Base-by-base conservation (phyloP, 2,113 vertebrate species). In the Rousettus leschenaultii region DNA sequence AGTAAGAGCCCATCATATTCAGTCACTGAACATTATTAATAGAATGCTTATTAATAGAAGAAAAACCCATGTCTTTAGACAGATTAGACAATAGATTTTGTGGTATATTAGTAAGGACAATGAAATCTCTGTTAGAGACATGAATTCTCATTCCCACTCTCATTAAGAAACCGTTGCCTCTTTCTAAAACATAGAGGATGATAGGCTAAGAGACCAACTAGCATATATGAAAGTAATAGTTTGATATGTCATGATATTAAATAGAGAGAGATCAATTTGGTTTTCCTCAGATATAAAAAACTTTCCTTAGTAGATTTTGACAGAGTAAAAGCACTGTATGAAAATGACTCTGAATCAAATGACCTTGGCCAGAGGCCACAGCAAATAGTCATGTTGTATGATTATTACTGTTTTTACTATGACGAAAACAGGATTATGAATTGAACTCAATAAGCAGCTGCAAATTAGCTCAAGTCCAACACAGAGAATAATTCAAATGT, bases 41-140 rank as follows among this genome's bases (percentile, higher is more conserved):
- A 86, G 63, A 87, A 95, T 33, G 6, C 15, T 48, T 97, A 96
- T 86, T 96, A 71, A 74, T 45, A 96, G 86, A 89, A 26, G 45
- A 87, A 40, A 35, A 89, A 40, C 24, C 12, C 21, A 40, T n/a
- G 38, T 61, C 66, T 91, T 89, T 77, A 89, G 43, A 86, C 13
- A 84, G 45, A 95, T 48, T 59, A 80, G 61, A 75, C 9, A 48
- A n/a, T 45, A 38, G 33, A 28, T 55, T 53, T 26, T 40, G 11
- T 71, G 55, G 22, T 59, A 5, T 70, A 48, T 55, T 78, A 40
- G 57, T 70, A 73, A 83, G 30, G 43, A 97, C 86, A 93, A 43
- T 68, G 38, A 28, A 68, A 28, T 92, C 30, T 94, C 57, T 68
- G 63, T 86, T 53, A 16, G 21, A 18, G 33, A 55, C 26, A 48